phyloP scores from a whole-genome alignment of 2,113 vertebrate species.

The Catharus fuscescens region DNA sequence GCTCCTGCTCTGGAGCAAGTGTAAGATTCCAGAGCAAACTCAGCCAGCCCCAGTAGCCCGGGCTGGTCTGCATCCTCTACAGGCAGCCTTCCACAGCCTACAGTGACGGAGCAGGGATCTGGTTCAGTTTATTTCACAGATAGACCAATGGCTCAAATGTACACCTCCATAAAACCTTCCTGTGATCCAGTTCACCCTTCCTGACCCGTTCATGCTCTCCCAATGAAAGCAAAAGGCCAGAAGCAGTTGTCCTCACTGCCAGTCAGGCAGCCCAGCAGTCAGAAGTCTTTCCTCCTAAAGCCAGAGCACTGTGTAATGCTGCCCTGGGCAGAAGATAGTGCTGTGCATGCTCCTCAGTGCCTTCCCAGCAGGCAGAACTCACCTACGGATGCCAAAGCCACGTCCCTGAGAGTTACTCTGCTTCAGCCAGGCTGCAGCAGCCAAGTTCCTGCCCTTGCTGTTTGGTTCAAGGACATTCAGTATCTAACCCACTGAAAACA shows the following conservation, averaged over 20 bases:
- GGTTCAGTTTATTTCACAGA: slow-evolving; percentile 56
- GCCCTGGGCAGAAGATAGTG: not conserved
- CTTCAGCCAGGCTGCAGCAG: not conserved
- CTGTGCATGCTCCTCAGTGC: accelerated
- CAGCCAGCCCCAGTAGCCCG: not conserved
- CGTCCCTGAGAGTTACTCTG: not conserved
- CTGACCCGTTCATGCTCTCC: not conserved
- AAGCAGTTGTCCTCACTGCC: not conserved
- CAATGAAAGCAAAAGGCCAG: not conserved
- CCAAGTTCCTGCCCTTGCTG: not conserved
- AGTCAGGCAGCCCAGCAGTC: not conserved
- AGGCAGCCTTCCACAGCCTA: not conserved
- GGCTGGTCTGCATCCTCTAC: not conserved
- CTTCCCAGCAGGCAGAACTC: not conserved
- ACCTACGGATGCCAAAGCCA: not conserved
- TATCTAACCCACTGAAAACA: not conserved
- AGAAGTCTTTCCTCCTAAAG: not conserved
- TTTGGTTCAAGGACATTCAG: not conserved
- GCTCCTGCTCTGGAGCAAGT: not conserved
- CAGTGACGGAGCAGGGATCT: accelerated
- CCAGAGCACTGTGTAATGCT: not conserved
- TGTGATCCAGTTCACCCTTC: not conserved
- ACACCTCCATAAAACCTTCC: slow-evolving; percentile 2
- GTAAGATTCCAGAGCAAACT: not conserved
- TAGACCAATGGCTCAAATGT: slow-evolving; percentile 3